Percentiles rank a stretch among this genome's conserved stretches.
Evolutionary conservation across 2,797 vertebrate genomes (phyloP).

Genomic region (Cephalopachus bancanus): DNA sequence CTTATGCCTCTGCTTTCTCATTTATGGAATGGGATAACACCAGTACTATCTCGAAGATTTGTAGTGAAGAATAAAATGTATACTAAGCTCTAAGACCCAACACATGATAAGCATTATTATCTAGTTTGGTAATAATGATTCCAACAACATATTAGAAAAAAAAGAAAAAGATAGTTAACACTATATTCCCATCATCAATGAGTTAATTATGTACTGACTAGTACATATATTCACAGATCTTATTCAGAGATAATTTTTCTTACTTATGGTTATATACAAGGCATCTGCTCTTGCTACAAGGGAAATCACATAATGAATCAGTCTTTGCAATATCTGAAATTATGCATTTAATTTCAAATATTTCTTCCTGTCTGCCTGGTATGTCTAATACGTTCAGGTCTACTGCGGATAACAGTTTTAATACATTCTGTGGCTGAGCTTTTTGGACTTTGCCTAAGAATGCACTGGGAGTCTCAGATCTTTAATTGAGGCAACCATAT

Average conservation of each 20-base stretch:
- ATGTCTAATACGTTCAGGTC: not conserved
- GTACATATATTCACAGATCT: not conserved
- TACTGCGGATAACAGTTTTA: not conserved
- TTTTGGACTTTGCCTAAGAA: conserved; percentile 48
- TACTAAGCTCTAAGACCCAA: conserved; percentile 4
- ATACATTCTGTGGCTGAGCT: conserved; percentile 17
- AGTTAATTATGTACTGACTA: not conserved
- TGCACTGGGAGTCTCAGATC: conserved; percentile 50
- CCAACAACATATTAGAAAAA: not conserved
- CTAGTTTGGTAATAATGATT: not conserved
- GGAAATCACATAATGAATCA: not conserved
- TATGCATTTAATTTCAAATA: conserved; percentile 32
- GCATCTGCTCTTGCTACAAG: not conserved
- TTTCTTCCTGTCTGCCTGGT: not conserved
- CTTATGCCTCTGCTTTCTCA: not conserved
- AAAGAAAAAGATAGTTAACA: not conserved
- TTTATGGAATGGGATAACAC: not conserved
- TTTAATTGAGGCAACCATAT: conserved; percentile 66
- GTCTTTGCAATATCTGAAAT: conserved; percentile 22
- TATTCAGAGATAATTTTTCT: conserved; percentile 28
- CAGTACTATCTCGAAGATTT: not conserved
- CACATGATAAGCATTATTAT: not conserved
- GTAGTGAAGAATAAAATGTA: conserved; percentile 3
- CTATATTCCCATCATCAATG: not conserved
- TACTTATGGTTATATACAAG: not conserved